Evolutionary conservation across 2,797 vertebrate species (phyloP).

Genomic region (Eulemur mongoz): DNA sequence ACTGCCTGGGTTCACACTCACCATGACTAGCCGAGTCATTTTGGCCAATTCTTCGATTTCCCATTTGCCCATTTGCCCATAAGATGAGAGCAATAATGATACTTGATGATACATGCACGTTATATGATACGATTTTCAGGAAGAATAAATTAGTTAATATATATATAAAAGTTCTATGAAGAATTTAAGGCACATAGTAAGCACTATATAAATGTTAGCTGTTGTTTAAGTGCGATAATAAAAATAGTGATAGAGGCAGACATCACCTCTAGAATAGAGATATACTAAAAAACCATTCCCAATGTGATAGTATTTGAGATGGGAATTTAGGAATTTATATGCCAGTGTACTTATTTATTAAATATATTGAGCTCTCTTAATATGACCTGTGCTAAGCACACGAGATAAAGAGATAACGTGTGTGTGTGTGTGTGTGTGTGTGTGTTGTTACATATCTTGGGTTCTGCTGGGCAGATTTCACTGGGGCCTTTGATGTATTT

Average conservation of each 20-base stretch:
- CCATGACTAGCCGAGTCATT: not conserved
- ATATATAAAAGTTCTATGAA: not conserved
- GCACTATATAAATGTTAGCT: not conserved
- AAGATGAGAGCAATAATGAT: not conserved
- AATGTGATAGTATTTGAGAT: not conserved
- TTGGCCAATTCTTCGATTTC: not conserved
- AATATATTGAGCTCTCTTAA: not conserved
- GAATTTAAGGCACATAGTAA: not conserved
- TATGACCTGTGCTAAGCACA: not conserved
- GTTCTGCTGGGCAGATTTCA: not conserved
- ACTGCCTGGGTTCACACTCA: not conserved
- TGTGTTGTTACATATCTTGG: not conserved
- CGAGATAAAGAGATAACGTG: not conserved
- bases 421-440: not conserved
- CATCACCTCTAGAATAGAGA: not conserved
- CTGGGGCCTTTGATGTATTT: not conserved
- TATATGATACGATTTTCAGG: not conserved
- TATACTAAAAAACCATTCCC: not conserved
- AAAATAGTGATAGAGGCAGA: not conserved
- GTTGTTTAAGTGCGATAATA: not conserved
- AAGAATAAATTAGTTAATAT: not conserved
- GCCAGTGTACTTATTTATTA: not conserved
- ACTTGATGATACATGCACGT: not conserved
- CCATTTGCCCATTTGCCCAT: too few species aligned
- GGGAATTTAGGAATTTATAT: not conserved